Evolutionary conservation across 2,113 vertebrate species (phyloP).

Genomic region (Aptenodytes patagonicus): DNA sequence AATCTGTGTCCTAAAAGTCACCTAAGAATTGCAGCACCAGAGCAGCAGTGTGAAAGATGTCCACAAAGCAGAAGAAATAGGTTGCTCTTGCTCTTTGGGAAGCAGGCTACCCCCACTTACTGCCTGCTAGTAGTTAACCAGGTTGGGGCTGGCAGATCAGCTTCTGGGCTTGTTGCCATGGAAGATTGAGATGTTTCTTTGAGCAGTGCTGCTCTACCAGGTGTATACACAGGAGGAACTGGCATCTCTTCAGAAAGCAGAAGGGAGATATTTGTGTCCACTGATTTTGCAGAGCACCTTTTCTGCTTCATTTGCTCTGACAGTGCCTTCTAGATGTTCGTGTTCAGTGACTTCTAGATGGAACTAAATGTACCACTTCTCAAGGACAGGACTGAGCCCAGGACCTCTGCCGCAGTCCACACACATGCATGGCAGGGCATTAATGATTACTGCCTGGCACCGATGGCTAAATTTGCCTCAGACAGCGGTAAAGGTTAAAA

Average conservation of each 20-base stretch:
- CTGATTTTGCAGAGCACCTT: slow-evolving; percentile 36
- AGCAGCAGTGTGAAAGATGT: neutral
- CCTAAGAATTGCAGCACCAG: neutral
- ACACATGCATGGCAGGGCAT: neutral
- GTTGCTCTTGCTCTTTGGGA: neutral
- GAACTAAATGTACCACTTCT: neutral
- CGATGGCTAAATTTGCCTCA: neutral
- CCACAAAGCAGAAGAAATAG: neutral
- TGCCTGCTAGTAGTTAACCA: slow-evolving; percentile 1
- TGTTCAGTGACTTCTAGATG: neutral
- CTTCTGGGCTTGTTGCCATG: slow-evolving; percentile 54
- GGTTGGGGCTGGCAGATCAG: slow-evolving; percentile 4
- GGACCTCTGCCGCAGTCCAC: neutral
- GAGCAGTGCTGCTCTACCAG: slow-evolving; percentile 25
- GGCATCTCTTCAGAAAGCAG: slow-evolving; percentile 47
- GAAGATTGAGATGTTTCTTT: slow-evolving; percentile 55
- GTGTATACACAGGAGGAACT: slow-evolving; percentile 63
- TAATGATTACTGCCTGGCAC: neutral
- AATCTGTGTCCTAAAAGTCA: neutral
- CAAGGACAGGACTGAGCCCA: neutral
- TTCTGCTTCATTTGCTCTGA: slow-evolving; percentile 49
- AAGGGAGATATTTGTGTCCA: slow-evolving; percentile 30
- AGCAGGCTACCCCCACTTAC: neutral
- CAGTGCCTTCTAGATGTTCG: neutral
- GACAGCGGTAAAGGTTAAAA: neutral